These are phyloP conservation scores for Ceratina australensis DNA, from an alignment of 1,140 invertebrate genomes.

Conservation along the genomic window DNA sequence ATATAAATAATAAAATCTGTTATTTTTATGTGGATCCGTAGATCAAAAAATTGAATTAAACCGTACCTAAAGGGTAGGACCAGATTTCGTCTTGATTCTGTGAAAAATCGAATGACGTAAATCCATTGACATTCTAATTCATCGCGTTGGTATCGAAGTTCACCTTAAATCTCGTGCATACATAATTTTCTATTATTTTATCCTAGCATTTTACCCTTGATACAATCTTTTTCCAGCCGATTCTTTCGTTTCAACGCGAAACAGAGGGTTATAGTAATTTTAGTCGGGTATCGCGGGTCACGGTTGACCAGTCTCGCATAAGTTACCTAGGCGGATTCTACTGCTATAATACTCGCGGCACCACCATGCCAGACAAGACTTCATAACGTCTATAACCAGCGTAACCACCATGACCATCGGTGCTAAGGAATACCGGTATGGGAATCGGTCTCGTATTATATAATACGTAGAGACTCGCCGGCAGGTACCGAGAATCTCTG, in stretches of 20 bases:
- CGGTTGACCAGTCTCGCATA: slow-evolving; percentile 27
- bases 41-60: too few relatives aligned
- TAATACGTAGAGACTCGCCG: slow-evolving; percentile 52
- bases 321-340: slow-evolving; percentile 54
- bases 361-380: slow-evolving; percentile 59
- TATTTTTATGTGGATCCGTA: too few relatives aligned
- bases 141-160: too few relatives aligned
- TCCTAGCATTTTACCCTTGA: background rate
- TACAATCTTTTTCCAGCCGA: slow-evolving; percentile 7
- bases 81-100: too few relatives aligned
- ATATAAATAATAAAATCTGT: too few relatives aligned
- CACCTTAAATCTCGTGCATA: background rate
- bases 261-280: slow-evolving; percentile 15
- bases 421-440: slow-evolving; percentile 13
- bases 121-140: background rate
- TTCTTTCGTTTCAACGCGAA: background rate
- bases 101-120: too few relatives aligned
- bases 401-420: slow-evolving; percentile 60
- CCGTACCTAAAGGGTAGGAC: too few relatives aligned
- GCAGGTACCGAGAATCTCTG: slow-evolving; percentile 35
- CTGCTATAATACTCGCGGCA: slow-evolving; percentile 48
- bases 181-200: background rate
- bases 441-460: slow-evolving; percentile 57
- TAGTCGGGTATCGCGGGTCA: slow-evolving; percentile 14
- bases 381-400: slow-evolving; percentile 66